Conservation (phyloP, 2,797 vertebrate genomes). For the Enteromius fasciolatus region DNA sequence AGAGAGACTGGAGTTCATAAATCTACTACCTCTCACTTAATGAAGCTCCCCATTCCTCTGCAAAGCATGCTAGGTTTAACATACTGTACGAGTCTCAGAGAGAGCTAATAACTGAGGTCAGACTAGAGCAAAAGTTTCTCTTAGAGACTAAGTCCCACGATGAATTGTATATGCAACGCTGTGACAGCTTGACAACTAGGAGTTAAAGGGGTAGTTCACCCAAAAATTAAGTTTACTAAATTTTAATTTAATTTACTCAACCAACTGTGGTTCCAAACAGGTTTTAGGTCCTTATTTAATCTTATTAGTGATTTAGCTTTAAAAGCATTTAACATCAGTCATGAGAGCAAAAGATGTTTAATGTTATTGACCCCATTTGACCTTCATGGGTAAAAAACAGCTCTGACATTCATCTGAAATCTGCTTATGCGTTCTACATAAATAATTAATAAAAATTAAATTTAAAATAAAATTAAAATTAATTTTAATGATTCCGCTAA, state of each 20-base stretch:
- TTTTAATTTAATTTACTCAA: neutral
- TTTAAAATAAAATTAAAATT: too few species aligned
- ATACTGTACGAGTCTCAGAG: conserved; percentile 60
- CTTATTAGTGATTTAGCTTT: neutral
- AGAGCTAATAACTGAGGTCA: conserved; percentile 49
- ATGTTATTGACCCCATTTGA: neutral
- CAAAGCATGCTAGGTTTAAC: conserved; percentile 70
- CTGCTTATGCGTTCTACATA: neutral
- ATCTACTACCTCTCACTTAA: conserved; percentile 78
- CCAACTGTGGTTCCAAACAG: neutral
- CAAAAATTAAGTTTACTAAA: neutral
- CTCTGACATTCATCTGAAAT: neutral
- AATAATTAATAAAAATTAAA: too few species aligned
- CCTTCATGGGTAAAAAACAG: neutral
- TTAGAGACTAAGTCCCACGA: neutral
- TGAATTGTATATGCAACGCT: neutral
- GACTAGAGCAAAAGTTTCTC: conserved; percentile 23
- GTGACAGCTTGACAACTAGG: conserved; percentile 18
- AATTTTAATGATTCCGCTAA: neutral
- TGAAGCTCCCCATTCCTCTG: conserved; percentile 73
- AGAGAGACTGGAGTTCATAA: conserved; percentile 79
- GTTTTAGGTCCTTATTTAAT: neutral
- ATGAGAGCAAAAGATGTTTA: neutral
- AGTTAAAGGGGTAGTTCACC: conserved; percentile 27
- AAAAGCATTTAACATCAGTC: neutral